phyloP scores from a whole-genome alignment of 1,140 invertebrate genomes.

The Ips typographus region DNA sequence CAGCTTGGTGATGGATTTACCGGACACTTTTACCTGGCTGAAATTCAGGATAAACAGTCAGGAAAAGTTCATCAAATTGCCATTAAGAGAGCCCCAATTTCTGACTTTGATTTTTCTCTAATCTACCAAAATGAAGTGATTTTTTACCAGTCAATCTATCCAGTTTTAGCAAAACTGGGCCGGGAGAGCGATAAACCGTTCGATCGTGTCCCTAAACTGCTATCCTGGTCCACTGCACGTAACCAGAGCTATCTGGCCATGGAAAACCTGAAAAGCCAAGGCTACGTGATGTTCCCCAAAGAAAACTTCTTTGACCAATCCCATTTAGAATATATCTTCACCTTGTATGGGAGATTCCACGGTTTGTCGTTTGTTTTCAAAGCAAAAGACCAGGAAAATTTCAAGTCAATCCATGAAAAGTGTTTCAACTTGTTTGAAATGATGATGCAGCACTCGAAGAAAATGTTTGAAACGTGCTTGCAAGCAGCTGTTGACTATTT shows the following conservation, averaged over 20 bases:
- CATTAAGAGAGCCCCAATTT: neutral
- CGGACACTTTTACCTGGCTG: slow-evolving; percentile 2
- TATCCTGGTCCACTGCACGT: neutral
- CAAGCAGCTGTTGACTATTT: neutral
- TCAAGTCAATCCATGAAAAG: neutral
- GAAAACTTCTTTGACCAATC: slow-evolving; percentile 8
- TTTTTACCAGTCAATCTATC: neutral
- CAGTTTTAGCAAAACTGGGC: neutral
- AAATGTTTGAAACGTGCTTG: neutral
- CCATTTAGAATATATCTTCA: slow-evolving; percentile 23
- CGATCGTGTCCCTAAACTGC: neutral
- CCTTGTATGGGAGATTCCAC: slow-evolving; percentile 29
- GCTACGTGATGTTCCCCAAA: slow-evolving; percentile 18
- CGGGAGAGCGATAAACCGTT: neutral
- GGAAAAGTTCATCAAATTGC: neutral
- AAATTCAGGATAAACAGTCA: slow-evolving; percentile 2
- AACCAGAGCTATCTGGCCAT: slow-evolving; percentile 3
- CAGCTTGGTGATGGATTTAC: slow-evolving; percentile 13
- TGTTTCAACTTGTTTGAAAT: slow-evolving; percentile 42
- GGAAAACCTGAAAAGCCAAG: slow-evolving; percentile 20
- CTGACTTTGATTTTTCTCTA: neutral
- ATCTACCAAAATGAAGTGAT: neutral
- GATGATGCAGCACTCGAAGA: neutral
- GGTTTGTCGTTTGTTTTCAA: slow-evolving; percentile 50
- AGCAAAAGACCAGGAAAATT: slow-evolving; percentile 43